phyloP scores from a whole-genome alignment of 1,140 invertebrate genomes.

The Maniola jurtina region DNA sequence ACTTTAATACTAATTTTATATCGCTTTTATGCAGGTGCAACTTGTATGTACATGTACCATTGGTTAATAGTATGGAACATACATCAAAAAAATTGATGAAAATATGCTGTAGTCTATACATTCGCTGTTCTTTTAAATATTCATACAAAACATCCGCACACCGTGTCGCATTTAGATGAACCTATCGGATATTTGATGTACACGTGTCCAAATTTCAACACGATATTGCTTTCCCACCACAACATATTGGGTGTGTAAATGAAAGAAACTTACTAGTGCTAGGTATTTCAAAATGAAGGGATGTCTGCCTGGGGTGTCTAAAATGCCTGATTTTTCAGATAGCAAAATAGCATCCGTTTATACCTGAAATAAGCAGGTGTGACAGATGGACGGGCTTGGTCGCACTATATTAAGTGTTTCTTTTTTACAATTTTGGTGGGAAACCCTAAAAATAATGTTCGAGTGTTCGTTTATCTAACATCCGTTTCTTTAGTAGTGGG shows the following conservation, averaged over 20 bases:
- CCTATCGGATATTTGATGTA: slow-evolving; percentile 24
- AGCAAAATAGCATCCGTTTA: too few species aligned
- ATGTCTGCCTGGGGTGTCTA: neutral
- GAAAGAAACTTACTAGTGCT: slow-evolving; percentile 12
- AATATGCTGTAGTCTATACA: neutral
- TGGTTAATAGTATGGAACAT: neutral
- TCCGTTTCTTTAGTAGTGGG: too few species aligned
- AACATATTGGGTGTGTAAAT: slow-evolving; percentile 24
- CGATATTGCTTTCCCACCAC: slow-evolving; percentile 29
- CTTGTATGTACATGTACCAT: neutral
- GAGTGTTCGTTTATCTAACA: too few species aligned
- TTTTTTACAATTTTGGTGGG: too few species aligned
- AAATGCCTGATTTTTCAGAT: too few species aligned
- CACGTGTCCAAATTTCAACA: slow-evolving; percentile 34
- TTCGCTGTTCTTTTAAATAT: slow-evolving; percentile 11
- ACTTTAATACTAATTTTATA: too few species aligned
- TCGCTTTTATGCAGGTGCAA: too few species aligned
- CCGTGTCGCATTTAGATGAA: slow-evolving; percentile 26
- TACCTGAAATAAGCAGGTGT: too few species aligned
- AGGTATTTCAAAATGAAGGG: neutral
- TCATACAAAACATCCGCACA: slow-evolving; percentile 7
- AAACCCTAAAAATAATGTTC: too few species aligned
- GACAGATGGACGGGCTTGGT: too few species aligned
- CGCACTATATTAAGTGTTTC: too few species aligned
- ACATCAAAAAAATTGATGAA: neutral